These are phyloP conservation scores for Empidonax alnorum DNA, from an alignment of 2,113 vertebrate species.

Conservation along the genomic window DNA sequence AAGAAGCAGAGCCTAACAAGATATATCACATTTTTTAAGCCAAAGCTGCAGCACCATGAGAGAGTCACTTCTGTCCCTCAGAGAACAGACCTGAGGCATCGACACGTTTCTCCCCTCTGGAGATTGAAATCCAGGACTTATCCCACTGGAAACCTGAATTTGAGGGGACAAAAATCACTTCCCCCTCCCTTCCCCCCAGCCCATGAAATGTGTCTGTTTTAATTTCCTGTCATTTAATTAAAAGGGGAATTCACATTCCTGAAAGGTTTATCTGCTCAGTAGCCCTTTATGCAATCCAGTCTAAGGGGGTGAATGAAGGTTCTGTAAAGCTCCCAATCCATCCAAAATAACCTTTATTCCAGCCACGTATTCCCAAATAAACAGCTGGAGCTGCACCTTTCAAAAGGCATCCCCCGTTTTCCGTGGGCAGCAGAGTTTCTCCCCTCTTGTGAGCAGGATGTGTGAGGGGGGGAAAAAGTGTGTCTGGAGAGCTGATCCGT, in stretches of 20 bases:
- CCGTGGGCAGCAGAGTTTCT: neutral
- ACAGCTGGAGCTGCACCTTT: slow-evolving; percentile 2
- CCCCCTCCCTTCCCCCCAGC: neutral
- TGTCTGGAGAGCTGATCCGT: neutral
- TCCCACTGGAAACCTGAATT: neutral
- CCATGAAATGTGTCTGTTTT: slow-evolving; percentile 24
- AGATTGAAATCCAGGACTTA: neutral
- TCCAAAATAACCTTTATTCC: slow-evolving; percentile 46
- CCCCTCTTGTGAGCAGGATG: neutral
- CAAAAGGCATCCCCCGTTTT: neutral
- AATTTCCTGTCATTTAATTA: slow-evolving; percentile 65
- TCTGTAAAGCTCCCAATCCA: neutral
- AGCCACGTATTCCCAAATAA: slow-evolving; percentile 2
- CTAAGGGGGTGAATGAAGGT: slow-evolving; percentile 23
- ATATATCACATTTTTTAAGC: too few relatives aligned
- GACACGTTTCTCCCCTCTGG: neutral
- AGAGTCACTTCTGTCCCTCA: neutral
- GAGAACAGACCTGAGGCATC: neutral
- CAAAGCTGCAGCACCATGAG: neutral
- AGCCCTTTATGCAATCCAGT: slow-evolving; percentile 14
- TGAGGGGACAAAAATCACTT: neutral
- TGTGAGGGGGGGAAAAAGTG: neutral
- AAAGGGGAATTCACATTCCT: slow-evolving; percentile 36
- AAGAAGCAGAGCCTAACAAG: too few relatives aligned
- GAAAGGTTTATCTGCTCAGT: slow-evolving; percentile 35